Evolutionary conservation across 2,888 invertebrate genomes (phyloP).

Genomic region (Pharmacophagus antenor): DNA sequence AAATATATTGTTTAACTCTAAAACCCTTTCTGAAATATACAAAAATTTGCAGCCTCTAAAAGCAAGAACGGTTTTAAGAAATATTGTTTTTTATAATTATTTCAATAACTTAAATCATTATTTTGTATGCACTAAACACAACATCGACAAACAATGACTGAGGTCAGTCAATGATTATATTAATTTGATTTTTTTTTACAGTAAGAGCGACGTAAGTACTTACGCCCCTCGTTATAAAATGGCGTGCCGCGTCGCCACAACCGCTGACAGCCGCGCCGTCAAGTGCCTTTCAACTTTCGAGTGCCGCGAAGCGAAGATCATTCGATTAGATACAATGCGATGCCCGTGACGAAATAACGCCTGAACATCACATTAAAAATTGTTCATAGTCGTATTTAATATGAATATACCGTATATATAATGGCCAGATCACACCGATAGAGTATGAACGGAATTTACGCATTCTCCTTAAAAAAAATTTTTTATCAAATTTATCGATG

Average conservation of each 20-base stretch:
- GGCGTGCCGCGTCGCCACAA: conserved; percentile 10
- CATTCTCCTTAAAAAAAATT: background rate
- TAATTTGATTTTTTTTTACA: background rate
- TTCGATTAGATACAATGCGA: conserved; percentile 50
- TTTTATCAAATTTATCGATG: too few relatives aligned
- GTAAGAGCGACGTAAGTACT: conserved; percentile 1
- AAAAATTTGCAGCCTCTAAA: too few relatives aligned
- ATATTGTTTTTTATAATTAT: too few relatives aligned
- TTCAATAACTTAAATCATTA: background rate
- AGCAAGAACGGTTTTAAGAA: too few relatives aligned
- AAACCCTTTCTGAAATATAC: too few relatives aligned
- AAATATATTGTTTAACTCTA: too few relatives aligned
- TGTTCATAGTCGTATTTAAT: background rate
- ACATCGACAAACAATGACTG: too few relatives aligned
- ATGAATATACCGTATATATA: background rate
- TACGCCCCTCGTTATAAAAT: conserved; percentile 10
- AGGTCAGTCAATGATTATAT: background rate
- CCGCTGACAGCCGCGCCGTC: conserved; percentile 31
- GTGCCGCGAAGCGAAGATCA: conserved; percentile 51
- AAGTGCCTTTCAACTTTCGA: conserved; percentile 40
- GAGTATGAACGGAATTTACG: background rate
- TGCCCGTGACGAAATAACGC: conserved; percentile 35
- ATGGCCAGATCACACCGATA: background rate
- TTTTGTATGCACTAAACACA: background rate
- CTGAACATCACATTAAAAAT: background rate